Percentiles rank a stretch among this genome's conserved stretches.
phyloP scores from a whole-genome alignment of 2,888 invertebrate species.

The Timema podura region DNA sequence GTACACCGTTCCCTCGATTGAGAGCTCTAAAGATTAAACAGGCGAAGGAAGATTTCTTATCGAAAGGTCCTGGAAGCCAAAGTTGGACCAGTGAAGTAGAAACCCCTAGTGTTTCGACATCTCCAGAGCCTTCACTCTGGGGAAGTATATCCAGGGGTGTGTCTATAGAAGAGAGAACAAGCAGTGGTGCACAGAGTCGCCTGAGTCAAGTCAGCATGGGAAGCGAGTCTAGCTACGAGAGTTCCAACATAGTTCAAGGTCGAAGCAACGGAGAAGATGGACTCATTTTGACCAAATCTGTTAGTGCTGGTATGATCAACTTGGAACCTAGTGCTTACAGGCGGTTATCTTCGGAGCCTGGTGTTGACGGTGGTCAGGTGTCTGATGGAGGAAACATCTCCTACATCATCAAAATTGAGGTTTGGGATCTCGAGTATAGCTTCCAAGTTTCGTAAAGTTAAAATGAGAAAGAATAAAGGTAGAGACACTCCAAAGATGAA shows the following conservation, averaged over 20 bases:
- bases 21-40: conserved; percentile 59
- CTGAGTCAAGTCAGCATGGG: conserved; percentile 55
- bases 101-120: conserved; percentile 24
- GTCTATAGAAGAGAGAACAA: background rate
- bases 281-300: conserved; percentile 58
- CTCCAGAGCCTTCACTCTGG: conserved; percentile 14
- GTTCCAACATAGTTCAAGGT: conserved; percentile 41
- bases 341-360: conserved; percentile 46
- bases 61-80: conserved; percentile 42
- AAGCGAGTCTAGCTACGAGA: conserved; percentile 53
- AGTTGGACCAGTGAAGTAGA: conserved; percentile 31
- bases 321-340: conserved; percentile 59
- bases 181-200: background rate
- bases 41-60: conserved; percentile 69
- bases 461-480: conserved; percentile 47
- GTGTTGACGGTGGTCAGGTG: background rate
- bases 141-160: no score
- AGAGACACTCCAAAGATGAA: conserved; percentile 47
- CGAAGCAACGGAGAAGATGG: conserved; percentile 24
- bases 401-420: conserved; percentile 34
- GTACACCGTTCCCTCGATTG: conserved; percentile 28
- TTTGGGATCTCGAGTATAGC: conserved; percentile 55
- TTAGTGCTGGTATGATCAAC: conserved; percentile 75
- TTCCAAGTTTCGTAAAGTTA: conserved; percentile 56
- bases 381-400: background rate